Evolutionary conservation across 2,888 invertebrate genomes (phyloP), one percentile per base, ranked within the genome.

Genomic region (Eremobia ochroleuca): DNA sequence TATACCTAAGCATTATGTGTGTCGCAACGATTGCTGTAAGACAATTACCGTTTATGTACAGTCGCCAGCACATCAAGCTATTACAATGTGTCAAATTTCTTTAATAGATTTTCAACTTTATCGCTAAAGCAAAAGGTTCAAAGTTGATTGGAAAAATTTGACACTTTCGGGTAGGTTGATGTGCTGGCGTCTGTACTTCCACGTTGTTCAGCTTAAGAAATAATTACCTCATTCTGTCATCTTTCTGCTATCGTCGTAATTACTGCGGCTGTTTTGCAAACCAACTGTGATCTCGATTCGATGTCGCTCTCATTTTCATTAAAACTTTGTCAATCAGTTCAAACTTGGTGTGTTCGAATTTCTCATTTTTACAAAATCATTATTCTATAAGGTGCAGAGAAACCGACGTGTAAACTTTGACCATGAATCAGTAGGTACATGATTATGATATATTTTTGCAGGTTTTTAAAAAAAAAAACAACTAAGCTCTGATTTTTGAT

Each of bases 1-100:
- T 18, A 61, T 31, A 49, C 3, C 34, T n/a, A 6, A 40, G 13
- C 31, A 76, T 31, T n/a, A 61, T 40, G 70, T 81, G 34, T 81
- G 66, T 66, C 61, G 55, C 77, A 70, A 76, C n/a, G 15, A 15
- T 11, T 34, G 37, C 75, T 62, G 21, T 49, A 34, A 58, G 28
- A 61, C 40, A 66, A 82, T 82, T 37, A 37, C 4, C 1, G 15
- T 49, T n/a, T 37, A 79, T 46, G 34, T 34, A 34, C 34, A 34
- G 34, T 34, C 34, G 4, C n/a, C n/a, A n/a, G n/a, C n/a, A n/a
- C n/a, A n/a, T n/a, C n/a, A n/a, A n/a, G n/a, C n/a, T n/a, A n/a
- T n/a, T n/a, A n/a, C n/a, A n/a, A n/a, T n/a, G n/a, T n/a, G n/a
- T n/a, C n/a, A n/a, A n/a, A n/a, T n/a, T n/a, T n/a, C n/a, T n/a